Conservation (phyloP, 2,888 invertebrate species). For the Ommatoiulus sabulosus region DNA sequence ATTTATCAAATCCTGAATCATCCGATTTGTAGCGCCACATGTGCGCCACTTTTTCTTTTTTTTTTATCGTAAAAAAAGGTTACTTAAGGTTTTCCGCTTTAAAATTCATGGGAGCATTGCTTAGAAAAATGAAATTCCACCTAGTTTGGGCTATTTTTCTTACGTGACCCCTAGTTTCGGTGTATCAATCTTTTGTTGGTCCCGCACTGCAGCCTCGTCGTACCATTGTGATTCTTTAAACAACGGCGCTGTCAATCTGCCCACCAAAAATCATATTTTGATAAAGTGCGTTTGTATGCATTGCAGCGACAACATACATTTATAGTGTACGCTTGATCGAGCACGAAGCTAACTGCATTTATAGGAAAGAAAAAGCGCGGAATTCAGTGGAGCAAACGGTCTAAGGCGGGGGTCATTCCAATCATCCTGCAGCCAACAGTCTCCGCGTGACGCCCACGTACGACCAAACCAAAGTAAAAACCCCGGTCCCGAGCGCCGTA, state of each 20-base stretch:
- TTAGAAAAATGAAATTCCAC: conserved; percentile 25
- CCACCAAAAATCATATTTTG: conserved; percentile 44
- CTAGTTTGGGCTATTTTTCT: conserved; percentile 34
- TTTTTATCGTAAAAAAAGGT: not conserved
- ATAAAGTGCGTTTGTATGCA: conserved; percentile 41
- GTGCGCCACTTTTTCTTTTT: not conserved
- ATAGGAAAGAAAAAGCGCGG: conserved; percentile 20
- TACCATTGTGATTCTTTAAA: not conserved
- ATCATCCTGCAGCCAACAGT: not conserved
- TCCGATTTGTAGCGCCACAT: conserved; percentile 21
- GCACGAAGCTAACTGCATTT: conserved; percentile 41
- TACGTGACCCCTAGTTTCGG: not conserved
- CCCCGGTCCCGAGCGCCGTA: no score
- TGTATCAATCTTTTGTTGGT: not conserved
- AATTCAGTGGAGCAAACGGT: not conserved
- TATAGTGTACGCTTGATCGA: conserved; percentile 6
- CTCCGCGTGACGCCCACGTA: no score
- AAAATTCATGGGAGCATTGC: conserved; percentile 23
- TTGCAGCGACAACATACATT: conserved; percentile 44
- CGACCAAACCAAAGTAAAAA: no score
- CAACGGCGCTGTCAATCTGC: conserved; percentile 31
- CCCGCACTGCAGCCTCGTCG: not conserved
- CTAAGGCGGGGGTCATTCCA: not conserved
- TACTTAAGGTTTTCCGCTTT: conserved; percentile 12
- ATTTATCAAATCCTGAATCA: conserved; percentile 25